Conservation (phyloP, 2,113 vertebrate genomes). For the Syrmaticus mikado region DNA sequence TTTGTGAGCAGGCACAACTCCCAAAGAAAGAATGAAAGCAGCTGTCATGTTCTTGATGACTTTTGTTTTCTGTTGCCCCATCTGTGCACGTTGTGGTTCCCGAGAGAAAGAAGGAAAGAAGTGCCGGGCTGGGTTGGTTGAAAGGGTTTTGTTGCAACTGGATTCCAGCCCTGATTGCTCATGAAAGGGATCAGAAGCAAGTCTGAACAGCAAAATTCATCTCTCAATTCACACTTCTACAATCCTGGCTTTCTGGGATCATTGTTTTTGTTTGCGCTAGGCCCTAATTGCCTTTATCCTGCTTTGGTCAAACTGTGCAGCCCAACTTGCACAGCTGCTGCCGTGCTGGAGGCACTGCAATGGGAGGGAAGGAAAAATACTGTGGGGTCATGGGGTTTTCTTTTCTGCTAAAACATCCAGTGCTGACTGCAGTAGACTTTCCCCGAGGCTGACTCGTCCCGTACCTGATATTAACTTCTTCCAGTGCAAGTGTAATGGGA, state of each 20-base stretch:
- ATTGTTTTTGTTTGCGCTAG: background rate
- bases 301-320: background rate
- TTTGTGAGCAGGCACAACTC: background rate
- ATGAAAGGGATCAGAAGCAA: background rate
- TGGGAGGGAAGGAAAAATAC: background rate
- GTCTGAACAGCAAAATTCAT: background rate
- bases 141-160: background rate
- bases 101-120: background rate
- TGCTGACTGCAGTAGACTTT: background rate
- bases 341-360: background rate
- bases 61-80: background rate
- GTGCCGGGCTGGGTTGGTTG: background rate
- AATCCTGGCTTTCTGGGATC: background rate
- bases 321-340: background rate
- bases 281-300: background rate
- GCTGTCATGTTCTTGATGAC: background rate
- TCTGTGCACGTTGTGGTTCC: rapidly evolving
- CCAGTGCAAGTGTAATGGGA: background rate
- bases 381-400: background rate
- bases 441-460: background rate
- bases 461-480: background rate
- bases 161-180: background rate
- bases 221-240: background rate
- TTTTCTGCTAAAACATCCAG: background rate
- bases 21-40: background rate